Evolutionary conservation across 2,888 invertebrate species (phyloP), one percentile per base, ranked within the genome.

Genomic region (Apomyelois bistriatella): DNA sequence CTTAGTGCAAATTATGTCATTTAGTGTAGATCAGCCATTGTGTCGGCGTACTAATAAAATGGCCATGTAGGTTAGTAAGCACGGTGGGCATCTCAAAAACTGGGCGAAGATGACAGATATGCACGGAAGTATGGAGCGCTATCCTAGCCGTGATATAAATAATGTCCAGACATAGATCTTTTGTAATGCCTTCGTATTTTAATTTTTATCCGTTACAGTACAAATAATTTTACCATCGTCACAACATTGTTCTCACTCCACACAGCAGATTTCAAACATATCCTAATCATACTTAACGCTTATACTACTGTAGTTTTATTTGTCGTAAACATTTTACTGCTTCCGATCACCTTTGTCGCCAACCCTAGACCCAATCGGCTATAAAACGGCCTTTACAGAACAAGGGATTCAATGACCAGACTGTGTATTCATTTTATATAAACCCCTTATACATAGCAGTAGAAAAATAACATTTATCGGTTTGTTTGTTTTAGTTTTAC

Each of bases 211-310:
- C n/a, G n/a, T n/a, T n/a, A n/a, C n/a, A n/a, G n/a, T n/a, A n/a
- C n/a, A n/a, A 38, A 38, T 12, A 38, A 15, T 36, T 38, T 38
- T 8, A 32, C 15, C 9, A 40, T 16, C 8, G 13, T 9, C 3
- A 16, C 40, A 16, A 8, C 36, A 37, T 9, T 12, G 37, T 38
- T 22, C 22, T 22, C 22, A 5, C 22, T 22, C 22, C 22, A 22
- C 22, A 32, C 32, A 9, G 40, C 16, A 7, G 13, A 12, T 13
- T 43, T 30, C 43, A 15, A 43, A 43, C 42, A 52, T 54, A 66
- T 66, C 77, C 74, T 81, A 81, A 86, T 86, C 84, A 84, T 75
- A 85, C 83, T 85, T 82, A 85, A 82, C 78, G 79, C 82, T 70
- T 63, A 66, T 69, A 62, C 74, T 62, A 61, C 73, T 76, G 73